phyloP scores from a whole-genome alignment of 2,888 invertebrate species.

The Syrista parreyssii region DNA sequence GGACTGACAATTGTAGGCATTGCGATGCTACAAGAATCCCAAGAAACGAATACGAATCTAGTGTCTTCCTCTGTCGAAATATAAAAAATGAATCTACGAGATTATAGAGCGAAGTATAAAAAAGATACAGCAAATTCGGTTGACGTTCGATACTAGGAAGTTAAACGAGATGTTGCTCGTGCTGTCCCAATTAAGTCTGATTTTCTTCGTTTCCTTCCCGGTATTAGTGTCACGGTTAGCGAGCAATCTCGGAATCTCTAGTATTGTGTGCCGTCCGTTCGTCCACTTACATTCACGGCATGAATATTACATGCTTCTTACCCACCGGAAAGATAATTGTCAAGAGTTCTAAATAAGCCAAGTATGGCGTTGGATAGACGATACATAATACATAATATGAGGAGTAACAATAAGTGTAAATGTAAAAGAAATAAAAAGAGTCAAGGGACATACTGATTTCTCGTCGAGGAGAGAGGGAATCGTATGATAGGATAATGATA shows the following conservation, averaged over 20 bases:
- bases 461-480: too few relatives aligned
- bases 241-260: constrained; percentile 64
- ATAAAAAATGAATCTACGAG: too few relatives aligned
- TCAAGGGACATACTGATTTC: too few relatives aligned
- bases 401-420: neutral
- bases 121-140: too few relatives aligned
- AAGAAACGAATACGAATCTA: too few relatives aligned
- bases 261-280: constrained; percentile 54
- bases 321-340: constrained; percentile 66
- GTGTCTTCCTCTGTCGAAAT: too few relatives aligned
- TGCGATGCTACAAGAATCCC: too few relatives aligned
- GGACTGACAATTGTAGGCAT: too few relatives aligned
- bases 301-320: constrained; percentile 66
- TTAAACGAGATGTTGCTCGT: neutral
- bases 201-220: constrained; percentile 62
- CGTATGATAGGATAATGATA: too few relatives aligned
- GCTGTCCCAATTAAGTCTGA: constrained; percentile 61
- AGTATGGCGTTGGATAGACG: constrained; percentile 55
- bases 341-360: constrained; percentile 62
- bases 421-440: too few relatives aligned
- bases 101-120: too few relatives aligned
- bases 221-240: constrained; percentile 64
- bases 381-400: constrained; percentile 61
- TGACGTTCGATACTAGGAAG: too few relatives aligned
- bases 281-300: constrained; percentile 54